Evolutionary conservation across 1,140 invertebrate species (phyloP).

Genomic region (Pygmarrhopalites habei): DNA sequence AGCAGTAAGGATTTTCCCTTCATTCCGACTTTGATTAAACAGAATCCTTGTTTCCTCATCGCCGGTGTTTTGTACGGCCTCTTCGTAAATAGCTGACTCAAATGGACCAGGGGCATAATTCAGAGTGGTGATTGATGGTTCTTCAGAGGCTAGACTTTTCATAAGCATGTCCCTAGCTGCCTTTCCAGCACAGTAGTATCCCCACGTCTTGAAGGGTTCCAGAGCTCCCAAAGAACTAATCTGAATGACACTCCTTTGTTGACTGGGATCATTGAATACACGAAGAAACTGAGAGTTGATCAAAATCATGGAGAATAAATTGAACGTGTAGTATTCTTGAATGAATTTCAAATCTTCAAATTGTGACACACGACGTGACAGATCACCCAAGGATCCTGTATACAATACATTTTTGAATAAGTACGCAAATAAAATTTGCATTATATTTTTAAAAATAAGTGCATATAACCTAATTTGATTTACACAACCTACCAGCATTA

Average conservation of each 20-base stretch:
- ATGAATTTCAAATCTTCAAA: constrained; percentile 55
- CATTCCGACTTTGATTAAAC: constrained; percentile 53
- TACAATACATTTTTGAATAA: too few relatives aligned
- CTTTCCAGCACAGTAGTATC: constrained; percentile 67
- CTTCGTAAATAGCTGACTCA: constrained; percentile 79
- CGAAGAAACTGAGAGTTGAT: constrained; percentile 70
- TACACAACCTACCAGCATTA: constrained; percentile 87
- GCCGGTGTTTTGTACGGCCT: constrained; percentile 52
- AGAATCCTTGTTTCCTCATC: constrained; percentile 54
- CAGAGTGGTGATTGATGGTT: constrained; percentile 64
- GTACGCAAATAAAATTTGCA: too few relatives aligned
- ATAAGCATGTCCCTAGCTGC: constrained; percentile 90
- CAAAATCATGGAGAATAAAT: constrained; percentile 67
- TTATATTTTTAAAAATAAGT: too few relatives aligned
- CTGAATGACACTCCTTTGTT: constrained; percentile 62
- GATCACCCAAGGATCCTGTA: constrained; percentile 73
- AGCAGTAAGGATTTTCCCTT: constrained; percentile 61
- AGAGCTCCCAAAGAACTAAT: constrained; percentile 77
- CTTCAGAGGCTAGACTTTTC: constrained; percentile 72
- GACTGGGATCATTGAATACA: constrained; percentile 47
- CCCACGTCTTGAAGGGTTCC: constrained; percentile 55
- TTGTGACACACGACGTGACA: constrained; percentile 49
- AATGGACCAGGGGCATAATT: constrained; percentile 92
- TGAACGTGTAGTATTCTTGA: constrained; percentile 64
- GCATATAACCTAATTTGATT: too few relatives aligned